A percentile compares a stretch with the other conserved stretches of the same genome.
Conservation (phyloP, 2,888 invertebrate genomes). For the Mycogona germanica region DNA sequence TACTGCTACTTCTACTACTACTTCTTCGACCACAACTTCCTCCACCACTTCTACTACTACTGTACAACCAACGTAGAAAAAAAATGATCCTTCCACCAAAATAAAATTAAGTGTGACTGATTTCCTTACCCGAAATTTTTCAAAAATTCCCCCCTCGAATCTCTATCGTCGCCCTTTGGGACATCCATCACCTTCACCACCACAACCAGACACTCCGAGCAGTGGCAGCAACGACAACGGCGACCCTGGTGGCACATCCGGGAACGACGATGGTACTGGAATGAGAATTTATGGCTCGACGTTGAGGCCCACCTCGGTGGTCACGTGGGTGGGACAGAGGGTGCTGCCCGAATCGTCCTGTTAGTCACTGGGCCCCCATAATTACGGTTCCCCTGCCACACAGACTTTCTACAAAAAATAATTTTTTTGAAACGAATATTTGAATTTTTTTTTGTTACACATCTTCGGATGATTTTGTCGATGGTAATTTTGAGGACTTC, state of each 20-base stretch:
- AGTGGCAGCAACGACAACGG: constrained; percentile 6
- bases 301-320: constrained; percentile 15
- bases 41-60: constrained; percentile 4
- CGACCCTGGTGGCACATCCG: not conserved
- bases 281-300: too few species aligned
- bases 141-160: too few species aligned
- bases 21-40: constrained; percentile 3
- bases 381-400: not conserved
- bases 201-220: constrained; percentile 15
- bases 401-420: not conserved
- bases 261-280: not conserved
- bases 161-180: too few species aligned
- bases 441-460: not conserved
- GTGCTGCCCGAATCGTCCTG: constrained; percentile 30
- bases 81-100: constrained; percentile 14
- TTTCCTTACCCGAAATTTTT: too few species aligned
- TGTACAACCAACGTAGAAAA: constrained; percentile 7
- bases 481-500: too few species aligned
- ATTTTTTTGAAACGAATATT: not conserved
- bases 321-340: constrained; percentile 31
- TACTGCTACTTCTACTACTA: constrained; percentile 16
- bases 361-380: constrained; percentile 16
- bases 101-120: constrained; percentile 15
- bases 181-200: too few species aligned
- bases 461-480: not conserved